Base-by-base conservation (phyloP, 2,797 vertebrate species). In the Hippopotamyrus pictus region DNA sequence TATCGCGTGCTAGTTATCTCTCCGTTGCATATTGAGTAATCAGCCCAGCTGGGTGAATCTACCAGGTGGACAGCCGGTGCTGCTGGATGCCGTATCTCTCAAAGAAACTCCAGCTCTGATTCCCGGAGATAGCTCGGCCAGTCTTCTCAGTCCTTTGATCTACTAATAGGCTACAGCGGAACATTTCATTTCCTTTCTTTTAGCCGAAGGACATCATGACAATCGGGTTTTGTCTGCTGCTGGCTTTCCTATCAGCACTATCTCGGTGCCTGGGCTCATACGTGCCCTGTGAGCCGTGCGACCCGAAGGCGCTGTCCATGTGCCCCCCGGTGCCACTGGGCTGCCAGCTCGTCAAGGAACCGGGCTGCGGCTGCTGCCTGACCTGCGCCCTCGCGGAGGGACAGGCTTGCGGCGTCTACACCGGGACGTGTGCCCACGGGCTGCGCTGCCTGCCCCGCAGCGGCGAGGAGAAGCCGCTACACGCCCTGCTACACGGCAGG, bases 351-450 rank as follows among this genome's bases (percentile, higher is more conserved):
- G 97, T 99, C 93, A 98, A 98, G 95, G 98, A 99, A 95, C 98
- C 98, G 0, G 98, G 98, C 94, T 99, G 98, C 94, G 98, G 98
- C 94, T 99, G 98, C 96, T 99, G 98, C 95, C 97, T 98, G 91
- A 99, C 98, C 69, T 99, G 98, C 94, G 98, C 98, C 91, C 96
- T 99, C 93, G 96, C 97, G 0, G 97, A 98, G 95, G 98, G 97
- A 1, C 97, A 97, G 94, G 95, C 97, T 93, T 99, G 98, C 94
- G 98, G 98, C 89, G 98, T 99, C 44, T 99, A 99, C 97, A 99
- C 98, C 0, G 97, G 98, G 93, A 97, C 97, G 89, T 99, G 98
- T 94, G 96, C 97, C 93, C 96, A 97, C 89, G 98, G 98, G 89
- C 96, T 99, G 87, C 97, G 98, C 91, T 99, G 98, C 93, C 94